Conservation (phyloP, 2,888 invertebrate species). For the Xanthorhoe spadicearia region DNA sequence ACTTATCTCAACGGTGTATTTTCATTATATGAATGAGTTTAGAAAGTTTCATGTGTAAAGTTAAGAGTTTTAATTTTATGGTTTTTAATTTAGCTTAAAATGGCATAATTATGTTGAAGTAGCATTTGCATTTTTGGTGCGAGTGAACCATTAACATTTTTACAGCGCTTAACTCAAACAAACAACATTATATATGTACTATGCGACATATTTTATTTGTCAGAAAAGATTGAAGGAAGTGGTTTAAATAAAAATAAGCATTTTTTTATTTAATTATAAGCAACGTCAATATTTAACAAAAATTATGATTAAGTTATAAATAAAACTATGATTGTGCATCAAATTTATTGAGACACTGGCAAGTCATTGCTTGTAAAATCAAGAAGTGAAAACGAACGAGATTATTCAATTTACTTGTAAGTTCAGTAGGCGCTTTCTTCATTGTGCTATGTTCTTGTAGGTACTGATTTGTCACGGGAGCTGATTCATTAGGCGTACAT, state of each 20-base stretch:
- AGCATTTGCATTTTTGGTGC: conserved; percentile 6
- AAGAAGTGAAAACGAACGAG: conserved; percentile 14
- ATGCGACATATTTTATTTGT: background rate
- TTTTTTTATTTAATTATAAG: no score
- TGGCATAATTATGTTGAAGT: background rate
- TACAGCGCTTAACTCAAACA: background rate
- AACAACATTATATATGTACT: background rate
- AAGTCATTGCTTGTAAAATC: conserved; percentile 3
- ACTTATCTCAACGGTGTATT: conserved; percentile 20
- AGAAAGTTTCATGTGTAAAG: conserved; percentile 19
- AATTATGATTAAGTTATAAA: no score
- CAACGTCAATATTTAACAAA: no score
- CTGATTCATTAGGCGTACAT: conserved; percentile 77
- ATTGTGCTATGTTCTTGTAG: conserved; percentile 40
- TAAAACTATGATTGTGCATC: no score
- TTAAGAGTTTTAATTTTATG: conserved; percentile 24
- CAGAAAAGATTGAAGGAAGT: background rate
- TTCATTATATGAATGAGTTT: conserved; percentile 28
- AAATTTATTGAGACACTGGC: background rate
- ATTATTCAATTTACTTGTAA: conserved; percentile 31
- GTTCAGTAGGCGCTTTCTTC: conserved; percentile 44
- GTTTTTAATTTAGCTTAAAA: conserved; percentile 26
- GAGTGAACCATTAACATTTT: conserved; percentile 1
- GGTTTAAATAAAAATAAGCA: background rate
- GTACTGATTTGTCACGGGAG: conserved; percentile 76